Percentiles rank a stretch among this genome's conserved stretches.
Evolutionary conservation across 2,888 invertebrate species (phyloP).

Genomic region (Sicus ferrugineus): DNA sequence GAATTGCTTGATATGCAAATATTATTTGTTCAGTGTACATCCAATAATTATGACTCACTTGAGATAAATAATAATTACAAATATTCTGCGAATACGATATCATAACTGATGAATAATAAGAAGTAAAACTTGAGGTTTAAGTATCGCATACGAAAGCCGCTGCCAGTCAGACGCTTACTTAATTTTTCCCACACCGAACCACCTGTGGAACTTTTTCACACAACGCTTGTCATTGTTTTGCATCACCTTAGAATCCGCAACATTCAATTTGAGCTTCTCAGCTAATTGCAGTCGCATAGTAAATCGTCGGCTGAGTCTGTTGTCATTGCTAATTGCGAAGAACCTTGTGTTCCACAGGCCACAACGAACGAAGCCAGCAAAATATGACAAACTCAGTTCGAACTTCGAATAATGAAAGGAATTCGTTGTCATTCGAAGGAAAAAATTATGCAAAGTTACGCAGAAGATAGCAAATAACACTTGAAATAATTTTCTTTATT

Average conservation of each 20-base stretch:
- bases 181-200: not conserved
- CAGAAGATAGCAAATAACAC: too few relatives aligned
- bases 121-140: too few relatives aligned
- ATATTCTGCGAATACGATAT: too few relatives aligned
- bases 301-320: constrained; percentile 26
- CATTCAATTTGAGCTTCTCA: constrained; percentile 18
- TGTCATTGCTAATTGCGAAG: constrained; percentile 25
- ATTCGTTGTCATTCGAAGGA: not conserved
- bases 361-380: constrained; percentile 2
- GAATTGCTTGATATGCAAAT: too few relatives aligned
- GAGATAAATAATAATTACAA: too few relatives aligned
- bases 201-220: not conserved
- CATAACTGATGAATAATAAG: too few relatives aligned
- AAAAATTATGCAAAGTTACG: too few relatives aligned
- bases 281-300: constrained; percentile 23
- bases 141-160: too few relatives aligned
- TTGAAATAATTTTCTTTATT: too few relatives aligned
- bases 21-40: too few relatives aligned
- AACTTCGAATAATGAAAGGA: constrained; percentile 18
- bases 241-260: not conserved
- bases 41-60: too few relatives aligned
- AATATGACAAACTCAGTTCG: constrained; percentile 7
- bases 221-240: constrained; percentile 26
- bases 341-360: constrained; percentile 21
- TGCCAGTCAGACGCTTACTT: too few relatives aligned